Conservation (phyloP, 2,797 vertebrate genomes). For the Urosaurus nigricauda region DNA sequence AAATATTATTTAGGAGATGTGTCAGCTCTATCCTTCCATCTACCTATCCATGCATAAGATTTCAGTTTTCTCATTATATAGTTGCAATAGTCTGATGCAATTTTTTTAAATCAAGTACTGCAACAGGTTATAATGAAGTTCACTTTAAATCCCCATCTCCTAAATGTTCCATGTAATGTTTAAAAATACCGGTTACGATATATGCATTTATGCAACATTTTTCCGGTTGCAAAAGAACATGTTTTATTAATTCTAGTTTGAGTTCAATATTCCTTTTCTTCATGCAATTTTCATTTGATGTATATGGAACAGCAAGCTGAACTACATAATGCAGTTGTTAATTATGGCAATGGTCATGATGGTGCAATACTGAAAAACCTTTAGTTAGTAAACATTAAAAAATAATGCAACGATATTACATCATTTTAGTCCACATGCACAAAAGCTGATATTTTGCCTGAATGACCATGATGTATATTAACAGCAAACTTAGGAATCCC, state of each 20-base stretch:
- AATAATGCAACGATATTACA: slow-evolving; percentile 14
- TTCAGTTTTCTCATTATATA: background rate
- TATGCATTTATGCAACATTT: background rate
- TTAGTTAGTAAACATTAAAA: slow-evolving; percentile 31
- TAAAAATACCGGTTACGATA: slow-evolving; percentile 5
- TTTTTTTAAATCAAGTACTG: background rate
- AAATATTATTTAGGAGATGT: slow-evolving; percentile 9
- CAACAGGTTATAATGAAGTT: background rate
- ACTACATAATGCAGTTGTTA: slow-evolving; percentile 41
- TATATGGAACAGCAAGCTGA: slow-evolving; percentile 25
- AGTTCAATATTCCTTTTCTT: background rate
- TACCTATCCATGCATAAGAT: background rate
- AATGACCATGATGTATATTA: background rate
- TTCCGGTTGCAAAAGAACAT: background rate
- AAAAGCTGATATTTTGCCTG: background rate
- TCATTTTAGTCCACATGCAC: slow-evolving; percentile 10
- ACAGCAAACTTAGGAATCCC: background rate
- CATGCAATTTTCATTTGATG: slow-evolving; percentile 8
- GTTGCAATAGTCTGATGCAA: background rate
- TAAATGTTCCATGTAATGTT: slow-evolving; percentile 18
- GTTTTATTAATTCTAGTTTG: background rate
- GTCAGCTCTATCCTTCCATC: background rate
- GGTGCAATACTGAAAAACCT: slow-evolving; percentile 7
- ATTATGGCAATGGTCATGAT: background rate
- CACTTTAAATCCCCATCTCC: background rate